phyloP scores from a whole-genome alignment of 2,113 vertebrate genomes.

The Calyptomena viridis region DNA sequence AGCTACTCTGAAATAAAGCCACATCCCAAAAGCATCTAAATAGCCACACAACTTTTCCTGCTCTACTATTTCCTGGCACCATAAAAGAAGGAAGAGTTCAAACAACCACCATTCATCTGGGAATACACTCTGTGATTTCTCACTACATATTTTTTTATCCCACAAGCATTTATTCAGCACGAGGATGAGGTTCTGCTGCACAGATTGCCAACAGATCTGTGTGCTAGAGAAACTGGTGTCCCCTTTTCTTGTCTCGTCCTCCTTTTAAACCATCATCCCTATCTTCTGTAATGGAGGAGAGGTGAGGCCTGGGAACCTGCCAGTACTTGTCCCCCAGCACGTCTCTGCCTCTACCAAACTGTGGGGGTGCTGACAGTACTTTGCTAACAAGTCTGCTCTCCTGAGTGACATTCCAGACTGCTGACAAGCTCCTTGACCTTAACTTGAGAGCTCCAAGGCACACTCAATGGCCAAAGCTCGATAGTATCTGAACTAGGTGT shows the following conservation, averaged over 20 bases:
- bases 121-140: slow-evolving; percentile 12
- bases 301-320: neutral
- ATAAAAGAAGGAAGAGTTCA: neutral
- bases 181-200: slow-evolving; percentile 34
- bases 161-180: slow-evolving; percentile 23
- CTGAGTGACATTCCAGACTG: neutral
- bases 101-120: neutral
- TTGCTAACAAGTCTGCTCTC: neutral
- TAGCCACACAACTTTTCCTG: neutral
- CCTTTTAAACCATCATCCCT: neutral
- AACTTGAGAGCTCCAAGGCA: neutral
- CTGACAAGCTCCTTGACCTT: neutral
- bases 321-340: neutral
- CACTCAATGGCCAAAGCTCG: neutral
- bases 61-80: neutral
- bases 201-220: neutral
- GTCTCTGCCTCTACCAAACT: neutral
- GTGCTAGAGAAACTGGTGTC: neutral
- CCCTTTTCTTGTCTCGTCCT: neutral
- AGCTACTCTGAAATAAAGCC: neutral
- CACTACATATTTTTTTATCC: slow-evolving; percentile 23
- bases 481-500: neutral
- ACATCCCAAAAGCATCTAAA: neutral
- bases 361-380: neutral
- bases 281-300: neutral